Evolutionary conservation across 2,888 invertebrate species (phyloP).

Genomic region (Pyrgus malvae): DNA sequence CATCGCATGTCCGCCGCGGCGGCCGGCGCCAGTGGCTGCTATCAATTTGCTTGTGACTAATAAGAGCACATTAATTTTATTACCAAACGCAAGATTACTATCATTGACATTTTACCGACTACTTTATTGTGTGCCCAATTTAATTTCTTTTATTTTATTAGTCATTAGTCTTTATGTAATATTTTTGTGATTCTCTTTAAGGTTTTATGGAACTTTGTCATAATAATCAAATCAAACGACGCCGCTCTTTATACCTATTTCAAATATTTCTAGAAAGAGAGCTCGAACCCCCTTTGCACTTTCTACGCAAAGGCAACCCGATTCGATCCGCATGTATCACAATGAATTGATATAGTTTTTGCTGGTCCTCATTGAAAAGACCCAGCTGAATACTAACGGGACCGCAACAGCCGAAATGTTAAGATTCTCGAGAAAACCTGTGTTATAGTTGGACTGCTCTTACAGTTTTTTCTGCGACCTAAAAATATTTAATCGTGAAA

Average conservation of each 20-base stretch:
- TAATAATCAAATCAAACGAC: no score
- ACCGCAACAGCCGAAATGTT: neutral
- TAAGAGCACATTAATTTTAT: constrained; percentile 3
- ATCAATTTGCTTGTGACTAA: constrained; percentile 12
- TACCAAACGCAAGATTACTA: neutral
- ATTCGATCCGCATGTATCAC: constrained; percentile 27
- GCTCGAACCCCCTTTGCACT: neutral
- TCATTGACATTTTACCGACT: no score
- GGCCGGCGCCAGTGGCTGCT: neutral
- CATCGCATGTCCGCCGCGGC: constrained; percentile 14
- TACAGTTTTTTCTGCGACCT: neutral
- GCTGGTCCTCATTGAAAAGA: constrained; percentile 10
- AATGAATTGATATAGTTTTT: constrained; percentile 20
- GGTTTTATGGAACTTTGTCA: no score
- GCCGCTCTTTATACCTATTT: no score
- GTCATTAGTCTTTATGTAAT: no score
- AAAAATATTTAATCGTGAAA: neutral
- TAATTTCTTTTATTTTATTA: no score
- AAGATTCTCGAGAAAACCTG: constrained; percentile 1
- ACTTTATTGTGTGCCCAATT: no score
- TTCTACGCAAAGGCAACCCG: constrained; percentile 7
- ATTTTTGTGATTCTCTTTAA: no score
- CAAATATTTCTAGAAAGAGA: neutral
- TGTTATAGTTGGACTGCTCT: neutral
- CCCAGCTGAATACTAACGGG: constrained; percentile 17